Percentiles rank a stretch among this genome's conserved stretches.
phyloP scores from a whole-genome alignment of 2,888 invertebrate species.

The Philopedon plagiatum region DNA sequence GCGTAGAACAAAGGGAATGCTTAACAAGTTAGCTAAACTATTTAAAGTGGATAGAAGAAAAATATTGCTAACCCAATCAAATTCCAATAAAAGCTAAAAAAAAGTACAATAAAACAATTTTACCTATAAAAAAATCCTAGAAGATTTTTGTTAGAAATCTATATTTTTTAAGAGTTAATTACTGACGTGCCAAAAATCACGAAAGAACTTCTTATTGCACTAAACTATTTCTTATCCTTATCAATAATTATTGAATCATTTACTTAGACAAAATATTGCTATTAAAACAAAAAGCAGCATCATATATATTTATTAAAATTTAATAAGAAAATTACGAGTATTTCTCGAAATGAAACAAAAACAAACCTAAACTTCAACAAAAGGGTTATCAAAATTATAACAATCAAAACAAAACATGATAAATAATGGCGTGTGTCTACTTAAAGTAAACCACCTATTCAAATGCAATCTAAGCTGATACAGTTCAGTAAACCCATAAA shows the following conservation, averaged over 20 bases:
- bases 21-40: background rate
- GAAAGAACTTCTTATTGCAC: too few relatives aligned
- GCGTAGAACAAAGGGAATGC: constrained; percentile 12
- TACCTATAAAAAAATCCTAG: too few relatives aligned
- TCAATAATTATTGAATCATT: background rate
- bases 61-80: background rate
- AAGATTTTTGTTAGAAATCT: too few relatives aligned
- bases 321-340: background rate
- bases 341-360: constrained; percentile 8
- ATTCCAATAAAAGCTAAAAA: too few relatives aligned
- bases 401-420: constrained; percentile 38
- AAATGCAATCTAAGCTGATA: constrained; percentile 53
- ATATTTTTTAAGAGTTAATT: too few relatives aligned
- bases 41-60: background rate
- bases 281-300: background rate
- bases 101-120: too few relatives aligned
- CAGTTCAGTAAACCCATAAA: constrained; percentile 54
- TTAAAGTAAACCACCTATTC: constrained; percentile 43
- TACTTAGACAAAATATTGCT: background rate
- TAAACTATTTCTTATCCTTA: too few relatives aligned
- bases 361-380: constrained; percentile 8
- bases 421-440: constrained; percentile 44
- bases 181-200: too few relatives aligned
- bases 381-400: constrained; percentile 12
- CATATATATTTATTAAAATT: background rate